A percentile compares a stretch with the other conserved stretches of the same genome.
Conservation (phyloP, 2,888 invertebrate genomes). For the Cheilosia scutellata region DNA sequence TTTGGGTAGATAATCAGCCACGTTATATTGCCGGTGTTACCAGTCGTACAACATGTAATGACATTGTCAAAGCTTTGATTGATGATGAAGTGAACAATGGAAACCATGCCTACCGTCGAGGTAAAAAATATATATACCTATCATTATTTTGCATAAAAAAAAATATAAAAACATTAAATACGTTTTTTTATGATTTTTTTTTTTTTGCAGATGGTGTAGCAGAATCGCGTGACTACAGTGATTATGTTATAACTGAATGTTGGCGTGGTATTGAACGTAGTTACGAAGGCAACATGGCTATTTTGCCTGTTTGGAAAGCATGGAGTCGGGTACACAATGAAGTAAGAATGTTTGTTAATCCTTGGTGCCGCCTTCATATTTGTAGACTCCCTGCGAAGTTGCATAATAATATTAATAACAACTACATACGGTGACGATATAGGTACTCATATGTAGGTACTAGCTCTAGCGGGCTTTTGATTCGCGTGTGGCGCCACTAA, state of each 20-base stretch:
- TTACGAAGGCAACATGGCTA: constrained; percentile 87
- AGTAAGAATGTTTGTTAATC: constrained; percentile 82
- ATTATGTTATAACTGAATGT: constrained; percentile 90
- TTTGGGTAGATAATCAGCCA: constrained; percentile 82
- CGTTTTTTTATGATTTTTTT: constrained; percentile 12
- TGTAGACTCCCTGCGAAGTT: constrained; percentile 46
- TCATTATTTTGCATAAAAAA: constrained; percentile 31
- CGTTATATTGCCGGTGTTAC: constrained; percentile 83
- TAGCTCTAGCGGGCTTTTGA: constrained; percentile 27
- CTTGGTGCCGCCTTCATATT: constrained; percentile 13
- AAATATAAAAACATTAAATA: background rate
- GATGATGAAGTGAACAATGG: constrained; percentile 82
- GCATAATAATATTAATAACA: constrained; percentile 68
- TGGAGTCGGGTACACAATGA: constrained; percentile 91
- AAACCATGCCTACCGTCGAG: constrained; percentile 77
- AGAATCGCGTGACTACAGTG: constrained; percentile 85
- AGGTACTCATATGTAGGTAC: background rate
- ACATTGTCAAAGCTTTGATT: constrained; percentile 83
- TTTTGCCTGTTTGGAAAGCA: constrained; percentile 91
- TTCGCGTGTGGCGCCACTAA: constrained; percentile 70
- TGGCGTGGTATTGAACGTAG: constrained; percentile 90
- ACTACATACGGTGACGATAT: constrained; percentile 40
- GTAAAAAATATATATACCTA: constrained; percentile 46
- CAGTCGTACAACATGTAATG: constrained; percentile 83
- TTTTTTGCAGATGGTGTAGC: constrained; percentile 79